Evolutionary conservation across 2,113 vertebrate species (phyloP), one percentile per base, ranked within the genome.

Genomic region (Paramisgurnus dabryanus): DNA sequence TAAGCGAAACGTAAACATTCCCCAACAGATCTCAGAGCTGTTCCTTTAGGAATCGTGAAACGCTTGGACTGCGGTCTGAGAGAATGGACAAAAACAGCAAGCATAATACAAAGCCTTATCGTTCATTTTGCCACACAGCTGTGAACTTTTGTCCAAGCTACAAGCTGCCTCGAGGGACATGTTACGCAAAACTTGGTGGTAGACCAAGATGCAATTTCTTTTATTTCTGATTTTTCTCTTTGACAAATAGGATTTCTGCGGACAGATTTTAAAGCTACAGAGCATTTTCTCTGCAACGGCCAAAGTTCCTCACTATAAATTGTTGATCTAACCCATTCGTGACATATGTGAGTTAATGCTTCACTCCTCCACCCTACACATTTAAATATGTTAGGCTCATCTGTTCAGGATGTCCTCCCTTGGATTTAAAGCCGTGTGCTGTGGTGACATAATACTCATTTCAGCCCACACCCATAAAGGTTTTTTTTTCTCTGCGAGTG

Each of bases 1-100:
- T 80, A 83, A 87, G 86, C 0, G 47, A 87, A 90, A 90, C 82
- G 81, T 78, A 87, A 92, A 90, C 88, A 90, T 41, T 7, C 66
- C 80, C 67, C 67, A 57, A 79, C 60, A 80, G 49, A 50, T 53
- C 45, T 58, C 63, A 76, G 45, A 80, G 73, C 43, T 17, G 55
- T 45, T 18, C 73, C 15, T 71, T 41, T 17, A 76, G 58, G n/a
- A 78, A 67, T 18, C 8, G 10, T 84, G 83, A 67, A 87, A 86
- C 85, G 57, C 66, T 64, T 58, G 17, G 47, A 58, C 75, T 64
- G 47, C 7, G n/a, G 66, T 74, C 55, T 49, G 58, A 49, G 27
- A 47, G 49, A 78, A 55, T 60, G 47, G 69, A 67, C 11, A 73
- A 80, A 72, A 80, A 73, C 53, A 45, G 57, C 71, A 61, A 43